Base-by-base conservation (phyloP, 2,888 invertebrate species). In the Ophonus ardosiacus region DNA sequence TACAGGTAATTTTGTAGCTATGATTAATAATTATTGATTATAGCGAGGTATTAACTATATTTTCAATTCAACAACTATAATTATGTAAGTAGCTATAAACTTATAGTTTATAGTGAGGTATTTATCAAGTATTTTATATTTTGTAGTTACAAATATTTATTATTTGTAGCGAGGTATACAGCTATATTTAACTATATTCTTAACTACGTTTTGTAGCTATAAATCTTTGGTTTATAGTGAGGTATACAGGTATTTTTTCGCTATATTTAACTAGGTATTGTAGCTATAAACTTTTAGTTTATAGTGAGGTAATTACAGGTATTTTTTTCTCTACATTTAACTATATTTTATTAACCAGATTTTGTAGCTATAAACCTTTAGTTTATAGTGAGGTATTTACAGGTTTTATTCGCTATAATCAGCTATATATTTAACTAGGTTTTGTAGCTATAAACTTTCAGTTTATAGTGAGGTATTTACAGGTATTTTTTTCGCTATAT, bases 71-170 rank as follows among this genome's bases (percentile, higher is more conserved):
- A 31, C 31, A 31, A 31, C 31, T 31, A 31, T 5, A 17, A 7
- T 31, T 31, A 31, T 31, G 31, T 31, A 5, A 5, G 68, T 81
- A 81, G 68, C 68, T 24, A 13, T 56, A 81, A 24, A 51, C 15
- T 21, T 17, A 43, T 80, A 59, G 6, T 24, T 31, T 81, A 43
- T 56, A 43, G 63, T 51, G 81, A 65, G 81, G 81, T 81, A 81
- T 24, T 43, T 10, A 10, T 43, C 10, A 10, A 6, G 10, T 43
- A 51, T 3, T 10, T 13, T 31, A 40, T n/a, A 38, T 61, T 38
- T 57, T 56, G 79, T 79, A 79, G 79, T 57, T 57, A 24, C 17
- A 79, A 21, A 17, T 17, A 24, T 43, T 74, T 43, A 43, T 1
- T 4, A 6, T 43, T 43, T 65, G 3, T 65, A 65, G 80, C 61